Evolutionary conservation across 2,888 invertebrate genomes (phyloP).

Genomic region (Notodonta ziczac): DNA sequence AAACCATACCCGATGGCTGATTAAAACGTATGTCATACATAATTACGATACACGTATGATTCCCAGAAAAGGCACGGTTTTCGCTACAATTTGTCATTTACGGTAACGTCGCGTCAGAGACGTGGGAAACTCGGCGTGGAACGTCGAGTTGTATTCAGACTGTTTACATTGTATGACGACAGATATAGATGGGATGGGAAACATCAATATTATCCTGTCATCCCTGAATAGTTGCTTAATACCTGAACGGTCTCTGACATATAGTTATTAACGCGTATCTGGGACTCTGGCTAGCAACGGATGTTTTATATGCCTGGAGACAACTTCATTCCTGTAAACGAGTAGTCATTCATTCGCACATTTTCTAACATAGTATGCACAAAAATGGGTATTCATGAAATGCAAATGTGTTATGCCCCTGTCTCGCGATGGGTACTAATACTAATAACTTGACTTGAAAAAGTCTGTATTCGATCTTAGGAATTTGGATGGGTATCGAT

Average conservation of each 20-base stretch:
- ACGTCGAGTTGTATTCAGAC: slow-evolving; percentile 44
- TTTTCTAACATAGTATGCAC: background rate
- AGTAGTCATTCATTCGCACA: too few relatives aligned
- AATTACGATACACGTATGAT: background rate
- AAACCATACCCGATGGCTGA: slow-evolving; percentile 7
- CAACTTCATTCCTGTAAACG: too few relatives aligned
- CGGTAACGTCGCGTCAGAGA: slow-evolving; percentile 36
- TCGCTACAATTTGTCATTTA: slow-evolving; percentile 34
- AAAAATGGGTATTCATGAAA: background rate
- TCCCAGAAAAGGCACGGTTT: slow-evolving; percentile 15
- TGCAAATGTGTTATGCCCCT: background rate
- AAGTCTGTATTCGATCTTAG: too few relatives aligned
- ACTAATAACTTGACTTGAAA: too few relatives aligned
- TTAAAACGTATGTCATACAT: background rate
- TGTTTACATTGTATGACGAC: slow-evolving; percentile 47
- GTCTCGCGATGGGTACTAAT: too few relatives aligned
- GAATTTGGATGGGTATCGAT: too few relatives aligned
- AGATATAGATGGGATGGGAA: slow-evolving; percentile 36
- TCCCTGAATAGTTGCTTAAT: slow-evolving; percentile 15
- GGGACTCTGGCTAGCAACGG: too few relatives aligned
- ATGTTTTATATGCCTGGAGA: too few relatives aligned
- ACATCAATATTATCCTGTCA: slow-evolving; percentile 33
- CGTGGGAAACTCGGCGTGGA: slow-evolving; percentile 44
- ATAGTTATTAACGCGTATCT: background rate
- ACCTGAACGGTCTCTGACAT: background rate